Conservation (phyloP, 2,888 invertebrate species). For the Onchidella celtica region DNA sequence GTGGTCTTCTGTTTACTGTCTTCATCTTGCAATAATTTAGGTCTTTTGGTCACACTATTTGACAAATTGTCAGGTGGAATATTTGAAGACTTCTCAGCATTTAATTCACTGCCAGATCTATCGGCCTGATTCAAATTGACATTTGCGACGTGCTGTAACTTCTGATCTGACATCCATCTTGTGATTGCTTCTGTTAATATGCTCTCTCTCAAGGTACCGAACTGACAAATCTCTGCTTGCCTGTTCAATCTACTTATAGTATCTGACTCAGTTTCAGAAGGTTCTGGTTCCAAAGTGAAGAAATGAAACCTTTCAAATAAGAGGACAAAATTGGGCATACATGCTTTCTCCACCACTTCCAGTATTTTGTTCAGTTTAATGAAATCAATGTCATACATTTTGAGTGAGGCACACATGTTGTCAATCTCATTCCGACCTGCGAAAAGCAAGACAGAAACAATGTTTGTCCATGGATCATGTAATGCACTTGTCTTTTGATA, state of each 20-base stretch:
- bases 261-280: constrained; percentile 14
- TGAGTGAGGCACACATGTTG: background rate
- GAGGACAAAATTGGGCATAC: constrained; percentile 20
- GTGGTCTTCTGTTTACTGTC: background rate
- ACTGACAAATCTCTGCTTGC: constrained; percentile 25
- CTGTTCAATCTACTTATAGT: constrained; percentile 4
- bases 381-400: background rate
- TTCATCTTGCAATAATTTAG: background rate
- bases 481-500: background rate
- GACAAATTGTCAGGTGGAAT: background rate
- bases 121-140: too few relatives aligned
- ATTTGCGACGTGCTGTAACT: too few relatives aligned
- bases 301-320: constrained; percentile 28
- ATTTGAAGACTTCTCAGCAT: background rate
- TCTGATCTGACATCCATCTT: background rate
- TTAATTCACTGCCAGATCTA: background rate
- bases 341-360: constrained; percentile 1
- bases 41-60: background rate
- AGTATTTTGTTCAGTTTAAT: background rate
- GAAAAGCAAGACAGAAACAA: constrained; percentile 22
- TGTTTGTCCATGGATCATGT: background rate
- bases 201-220: constrained; percentile 7
- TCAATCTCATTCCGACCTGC: background rate
- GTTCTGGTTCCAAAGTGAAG: constrained; percentile 10
- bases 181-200: background rate